A percentile compares a stretch with the other conserved stretches of the same genome.
Conservation (phyloP, 2,113 vertebrate species). For the Albula glossodonta region DNA sequence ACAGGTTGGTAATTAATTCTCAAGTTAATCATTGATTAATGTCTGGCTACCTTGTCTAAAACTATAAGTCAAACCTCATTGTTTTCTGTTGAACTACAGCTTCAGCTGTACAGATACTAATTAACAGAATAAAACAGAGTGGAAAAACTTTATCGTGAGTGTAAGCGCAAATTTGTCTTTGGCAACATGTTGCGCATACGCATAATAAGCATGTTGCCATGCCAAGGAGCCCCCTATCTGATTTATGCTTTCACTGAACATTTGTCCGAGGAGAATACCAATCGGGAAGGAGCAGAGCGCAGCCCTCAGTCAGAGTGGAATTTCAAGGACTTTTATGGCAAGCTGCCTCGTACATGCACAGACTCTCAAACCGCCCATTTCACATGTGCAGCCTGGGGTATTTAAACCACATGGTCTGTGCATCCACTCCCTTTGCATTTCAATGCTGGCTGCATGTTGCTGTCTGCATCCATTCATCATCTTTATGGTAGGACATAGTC, state of each 20-base stretch:
- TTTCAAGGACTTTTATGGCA: background rate
- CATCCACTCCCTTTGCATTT: background rate
- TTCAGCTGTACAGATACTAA: too few relatives aligned
- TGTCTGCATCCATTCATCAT: background rate
- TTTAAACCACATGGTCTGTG: background rate
- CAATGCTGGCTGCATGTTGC: background rate
- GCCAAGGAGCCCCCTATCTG: constrained; percentile 10
- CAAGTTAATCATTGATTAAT: too few relatives aligned
- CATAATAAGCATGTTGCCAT: background rate
- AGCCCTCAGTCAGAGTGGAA: background rate
- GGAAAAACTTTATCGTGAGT: background rate
- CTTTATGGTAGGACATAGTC: background rate
- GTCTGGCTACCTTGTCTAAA: too few relatives aligned
- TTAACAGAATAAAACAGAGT: too few relatives aligned
- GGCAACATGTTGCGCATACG: too few relatives aligned
- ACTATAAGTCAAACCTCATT: too few relatives aligned
- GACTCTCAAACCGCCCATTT: background rate
- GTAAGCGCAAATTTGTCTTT: too few relatives aligned
- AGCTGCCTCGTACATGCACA: background rate
- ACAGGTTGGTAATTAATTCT: too few relatives aligned
- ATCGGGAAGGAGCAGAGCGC: background rate
- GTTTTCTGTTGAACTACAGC: too few relatives aligned
- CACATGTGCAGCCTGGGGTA: background rate
- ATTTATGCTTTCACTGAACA: constrained; percentile 14
- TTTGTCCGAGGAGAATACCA: constrained; percentile 11